Base-by-base conservation (phyloP, 1,140 invertebrate genomes). In the Microplitis mediator region DNA sequence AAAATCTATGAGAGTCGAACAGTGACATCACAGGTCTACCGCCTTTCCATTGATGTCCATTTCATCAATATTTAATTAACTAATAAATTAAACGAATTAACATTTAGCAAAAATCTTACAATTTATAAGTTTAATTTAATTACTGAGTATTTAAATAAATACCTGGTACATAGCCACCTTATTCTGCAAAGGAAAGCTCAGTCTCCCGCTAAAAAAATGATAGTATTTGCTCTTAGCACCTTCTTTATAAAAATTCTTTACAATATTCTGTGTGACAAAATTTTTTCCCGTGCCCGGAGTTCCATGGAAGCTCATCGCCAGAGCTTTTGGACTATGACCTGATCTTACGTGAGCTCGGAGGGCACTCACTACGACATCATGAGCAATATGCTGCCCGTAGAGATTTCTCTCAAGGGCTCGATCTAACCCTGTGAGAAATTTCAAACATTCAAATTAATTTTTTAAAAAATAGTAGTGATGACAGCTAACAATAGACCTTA, bases 281-380 rank as follows among this genome's bases (percentile, higher is more conserved):
- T 95, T 97, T 82, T 98, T 98, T 0, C 96, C 96, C 64, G 91
- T 92, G 35, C 95, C 95, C 13, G 94, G 91, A 82, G 91, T 91
- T 1, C 95, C 95, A 88, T 96, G 94, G 79, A 95, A 91, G 82
- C 92, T 93, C 78, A 94, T 88, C 0, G 90, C 90, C 35, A 94
- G 81, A 67, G 93, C 91, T 84, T 94, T 94, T 51, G 84, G 83
- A 6, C 91, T 90, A 52, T 83, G 78, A 39, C 84, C 77, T 23
- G 78, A 76, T 23, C 80, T 65, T 71, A 88, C 81, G 77, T 93
- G 89, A 2, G 88, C 87, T 45, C 77, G 76, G 50, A 93, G 83
- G 45, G 92, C 91, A 74, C 86, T 84, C 9, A 87, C 60, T 3
- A 91, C 82, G 35, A 89, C 86, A 74, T 88, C 84, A 76, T 81